Percentiles rank a stretch among this genome's conserved stretches.
These are phyloP conservation scores for Cyclophora punctaria DNA, from an alignment of 2,888 invertebrate species.

Conservation along the genomic window DNA sequence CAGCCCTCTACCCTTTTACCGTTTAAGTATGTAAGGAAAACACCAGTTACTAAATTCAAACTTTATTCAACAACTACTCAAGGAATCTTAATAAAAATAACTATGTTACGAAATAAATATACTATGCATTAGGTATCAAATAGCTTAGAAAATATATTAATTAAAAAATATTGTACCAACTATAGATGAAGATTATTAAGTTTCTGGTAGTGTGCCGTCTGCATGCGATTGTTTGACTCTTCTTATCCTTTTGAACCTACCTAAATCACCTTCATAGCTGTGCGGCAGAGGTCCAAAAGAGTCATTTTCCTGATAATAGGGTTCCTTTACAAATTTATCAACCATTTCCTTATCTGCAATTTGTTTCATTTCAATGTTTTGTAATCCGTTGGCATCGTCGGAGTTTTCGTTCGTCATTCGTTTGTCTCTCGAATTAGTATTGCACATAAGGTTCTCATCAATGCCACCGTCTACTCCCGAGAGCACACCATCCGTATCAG, in stretches of 20 bases:
- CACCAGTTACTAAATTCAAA: neutral
- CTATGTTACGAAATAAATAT: conserved; percentile 7
- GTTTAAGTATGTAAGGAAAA: too few species aligned
- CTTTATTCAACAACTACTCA: conserved; percentile 24
- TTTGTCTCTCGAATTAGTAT: conserved; percentile 35
- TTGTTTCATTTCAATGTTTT: conserved; percentile 21
- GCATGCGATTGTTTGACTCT: conserved; percentile 38
- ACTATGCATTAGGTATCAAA: conserved; percentile 17
- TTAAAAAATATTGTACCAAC: neutral
- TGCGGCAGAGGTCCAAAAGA: conserved; percentile 47
- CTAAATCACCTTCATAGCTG: conserved; percentile 45
- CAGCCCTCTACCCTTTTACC: too few species aligned
- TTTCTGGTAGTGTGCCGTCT: conserved; percentile 15
- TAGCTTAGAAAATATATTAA: conserved; percentile 22
- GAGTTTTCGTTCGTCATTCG: conserved; percentile 29
- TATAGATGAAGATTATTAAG: conserved; percentile 1
- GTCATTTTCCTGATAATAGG: conserved; percentile 48
- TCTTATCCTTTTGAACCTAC: conserved; percentile 58
- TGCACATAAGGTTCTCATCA: conserved; percentile 60
- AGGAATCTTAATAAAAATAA: conserved; percentile 41
- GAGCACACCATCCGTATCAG: conserved; percentile 55
- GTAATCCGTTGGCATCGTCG: conserved; percentile 13
- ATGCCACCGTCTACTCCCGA: conserved; percentile 56
- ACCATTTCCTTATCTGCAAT: conserved; percentile 18
- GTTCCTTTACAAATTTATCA: conserved; percentile 13